Conservation (phyloP, 2,888 invertebrate genomes). For the Maniola hyperantus region DNA sequence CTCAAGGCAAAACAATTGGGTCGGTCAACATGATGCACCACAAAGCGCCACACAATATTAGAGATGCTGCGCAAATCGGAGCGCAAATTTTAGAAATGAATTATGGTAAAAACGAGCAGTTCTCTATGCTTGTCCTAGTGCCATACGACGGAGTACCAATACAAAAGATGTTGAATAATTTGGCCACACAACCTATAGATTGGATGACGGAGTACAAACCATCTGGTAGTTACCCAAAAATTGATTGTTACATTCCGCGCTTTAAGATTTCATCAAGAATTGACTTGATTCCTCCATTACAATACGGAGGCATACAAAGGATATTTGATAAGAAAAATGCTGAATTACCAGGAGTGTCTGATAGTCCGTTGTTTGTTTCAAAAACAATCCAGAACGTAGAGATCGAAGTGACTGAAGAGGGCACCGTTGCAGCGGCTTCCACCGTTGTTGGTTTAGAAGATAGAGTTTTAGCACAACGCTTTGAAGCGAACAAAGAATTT, state of each 20-base stretch:
- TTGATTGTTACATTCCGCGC: slow-evolving; percentile 84
- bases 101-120: slow-evolving; percentile 84
- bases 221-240: slow-evolving; percentile 69
- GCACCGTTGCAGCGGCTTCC: slow-evolving; percentile 86
- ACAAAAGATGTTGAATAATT: slow-evolving; percentile 73
- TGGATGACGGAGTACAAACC: slow-evolving; percentile 77
- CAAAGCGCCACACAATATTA: slow-evolving; percentile 81
- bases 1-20: slow-evolving; percentile 76
- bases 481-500: slow-evolving; percentile 86
- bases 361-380: slow-evolving; percentile 81
- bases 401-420: slow-evolving; percentile 88
- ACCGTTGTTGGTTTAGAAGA: slow-evolving; percentile 78
- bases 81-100: slow-evolving; percentile 86
- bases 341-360: slow-evolving; percentile 83
- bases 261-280: slow-evolving; percentile 78
- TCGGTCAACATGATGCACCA: slow-evolving; percentile 90
- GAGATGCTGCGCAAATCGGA: slow-evolving; percentile 74
- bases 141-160: slow-evolving; percentile 82
- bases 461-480: slow-evolving; percentile 75
- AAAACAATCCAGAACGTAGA: slow-evolving; percentile 86
- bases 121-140: slow-evolving; percentile 85
- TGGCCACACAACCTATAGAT: slow-evolving; percentile 71
- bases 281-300: slow-evolving; percentile 70
- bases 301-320: slow-evolving; percentile 85
- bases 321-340: slow-evolving; percentile 83